A percentile compares a stretch with the other conserved stretches of the same genome.
phyloP scores from a whole-genome alignment of 2,797 vertebrate species.

The Astyanax mexicanus region DNA sequence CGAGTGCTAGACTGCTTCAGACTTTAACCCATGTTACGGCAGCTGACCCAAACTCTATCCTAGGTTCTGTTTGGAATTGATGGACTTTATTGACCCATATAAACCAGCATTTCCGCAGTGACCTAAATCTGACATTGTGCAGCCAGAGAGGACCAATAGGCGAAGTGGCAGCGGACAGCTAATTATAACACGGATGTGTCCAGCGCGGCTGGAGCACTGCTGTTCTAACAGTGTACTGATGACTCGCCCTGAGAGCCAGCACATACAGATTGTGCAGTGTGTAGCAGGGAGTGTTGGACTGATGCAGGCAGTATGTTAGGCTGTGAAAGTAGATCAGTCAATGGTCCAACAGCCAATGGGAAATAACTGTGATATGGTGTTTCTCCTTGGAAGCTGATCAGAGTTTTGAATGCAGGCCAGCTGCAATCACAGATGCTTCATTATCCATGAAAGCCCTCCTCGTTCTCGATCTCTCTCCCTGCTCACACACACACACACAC shows the following conservation, averaged over 20 bases:
- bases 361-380: slow-evolving; percentile 9
- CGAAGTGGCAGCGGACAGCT: slow-evolving; percentile 56
- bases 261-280: neutral
- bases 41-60: slow-evolving; percentile 65
- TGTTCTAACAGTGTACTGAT: slow-evolving; percentile 7
- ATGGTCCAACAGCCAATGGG: neutral
- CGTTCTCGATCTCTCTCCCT: neutral
- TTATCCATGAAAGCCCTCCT: slow-evolving; percentile 5
- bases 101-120: slow-evolving; percentile 62
- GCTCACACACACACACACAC: neutral
- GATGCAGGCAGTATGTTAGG: neutral
- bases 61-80: slow-evolving; percentile 58
- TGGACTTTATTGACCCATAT: slow-evolving; percentile 69
- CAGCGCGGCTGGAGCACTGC: slow-evolving; percentile 35
- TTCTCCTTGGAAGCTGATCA: neutral
- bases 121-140: slow-evolving; percentile 71
- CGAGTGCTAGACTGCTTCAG: neutral
- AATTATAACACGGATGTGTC: slow-evolving; percentile 67
- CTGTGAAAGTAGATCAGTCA: slow-evolving; percentile 13
- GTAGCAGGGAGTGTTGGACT: neutral
- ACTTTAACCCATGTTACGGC: slow-evolving; percentile 47
- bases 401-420: slow-evolving; percentile 16
- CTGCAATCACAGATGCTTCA: slow-evolving; percentile 12
- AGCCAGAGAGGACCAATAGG: slow-evolving; percentile 53
- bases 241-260: neutral